phyloP scores from a whole-genome alignment of 2,888 invertebrate genomes.

The Sarcophaga variegata region DNA sequence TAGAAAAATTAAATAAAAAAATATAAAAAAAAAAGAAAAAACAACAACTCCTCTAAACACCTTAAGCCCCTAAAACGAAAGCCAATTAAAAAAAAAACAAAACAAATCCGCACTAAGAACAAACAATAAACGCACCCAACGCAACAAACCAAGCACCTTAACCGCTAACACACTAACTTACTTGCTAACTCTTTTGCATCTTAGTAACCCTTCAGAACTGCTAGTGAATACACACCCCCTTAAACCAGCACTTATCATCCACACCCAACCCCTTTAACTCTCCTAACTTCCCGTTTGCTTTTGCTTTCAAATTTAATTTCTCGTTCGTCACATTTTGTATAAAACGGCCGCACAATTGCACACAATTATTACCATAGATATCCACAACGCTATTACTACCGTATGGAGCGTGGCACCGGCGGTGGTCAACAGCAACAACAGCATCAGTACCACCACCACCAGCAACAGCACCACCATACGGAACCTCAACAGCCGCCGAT shows the following conservation, averaged over 20 bases:
- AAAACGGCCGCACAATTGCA: slow-evolving; percentile 80
- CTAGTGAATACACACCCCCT: not conserved
- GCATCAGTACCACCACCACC: slow-evolving; percentile 61
- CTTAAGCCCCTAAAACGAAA: no score
- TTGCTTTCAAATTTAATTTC: slow-evolving; percentile 30
- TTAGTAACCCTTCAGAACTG: not conserved
- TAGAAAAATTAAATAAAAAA: no score
- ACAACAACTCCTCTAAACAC: no score
- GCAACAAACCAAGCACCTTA: slow-evolving; percentile 64
- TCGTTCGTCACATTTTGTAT: slow-evolving; percentile 46
- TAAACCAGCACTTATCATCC: not conserved
- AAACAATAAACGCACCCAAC: slow-evolving; percentile 61
- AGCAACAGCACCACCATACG: slow-evolving; percentile 52
- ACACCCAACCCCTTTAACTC: not conserved
- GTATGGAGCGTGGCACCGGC: slow-evolving; percentile 81
- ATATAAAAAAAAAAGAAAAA: no score
- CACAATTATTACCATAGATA: slow-evolving; percentile 80
- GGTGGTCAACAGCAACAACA: slow-evolving; percentile 77
- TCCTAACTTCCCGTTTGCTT: not conserved
- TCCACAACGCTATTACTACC: slow-evolving; percentile 80
- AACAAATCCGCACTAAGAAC: not conserved
- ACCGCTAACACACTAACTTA: slow-evolving; percentile 33
- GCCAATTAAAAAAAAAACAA: slow-evolving; percentile 8
- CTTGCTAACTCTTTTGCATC: not conserved
- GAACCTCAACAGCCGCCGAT: slow-evolving; percentile 44